A percentile compares a stretch with the other conserved stretches of the same genome.
These are phyloP conservation scores for Tachystola acroxantha DNA, from an alignment of 2,888 invertebrate species.

Conservation along the genomic window DNA sequence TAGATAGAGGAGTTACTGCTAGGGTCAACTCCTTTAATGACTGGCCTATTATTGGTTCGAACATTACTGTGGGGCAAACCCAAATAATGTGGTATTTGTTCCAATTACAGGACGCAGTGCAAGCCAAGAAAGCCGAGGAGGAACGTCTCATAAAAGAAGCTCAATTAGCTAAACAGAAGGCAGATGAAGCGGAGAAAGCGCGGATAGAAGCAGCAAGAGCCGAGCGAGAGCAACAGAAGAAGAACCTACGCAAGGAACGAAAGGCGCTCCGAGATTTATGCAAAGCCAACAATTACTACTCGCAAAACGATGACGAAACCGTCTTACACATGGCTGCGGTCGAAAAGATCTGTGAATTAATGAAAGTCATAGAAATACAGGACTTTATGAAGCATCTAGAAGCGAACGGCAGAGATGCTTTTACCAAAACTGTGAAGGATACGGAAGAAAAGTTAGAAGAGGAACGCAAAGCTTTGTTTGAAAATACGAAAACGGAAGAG, in stretches of 20 bases:
- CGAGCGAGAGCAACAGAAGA: slow-evolving; percentile 91
- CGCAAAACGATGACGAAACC: slow-evolving; percentile 82
- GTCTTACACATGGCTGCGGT: slow-evolving; percentile 93
- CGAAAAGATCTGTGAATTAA: slow-evolving; percentile 92
- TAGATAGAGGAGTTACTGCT: too few species aligned
- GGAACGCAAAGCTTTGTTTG: slow-evolving; percentile 82
- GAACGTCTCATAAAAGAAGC: slow-evolving; percentile 86
- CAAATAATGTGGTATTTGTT: too few species aligned
- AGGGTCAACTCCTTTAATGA: too few species aligned
- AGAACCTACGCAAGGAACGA: slow-evolving; percentile 90
- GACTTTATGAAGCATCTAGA: slow-evolving; percentile 84
- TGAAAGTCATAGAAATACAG: slow-evolving; percentile 85
- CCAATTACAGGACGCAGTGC: slow-evolving; percentile 82
- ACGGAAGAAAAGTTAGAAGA: slow-evolving; percentile 87
- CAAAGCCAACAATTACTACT: slow-evolving; percentile 90
- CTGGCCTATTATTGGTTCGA: too few species aligned
- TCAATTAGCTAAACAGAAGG: slow-evolving; percentile 85
- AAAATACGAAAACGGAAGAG: slow-evolving; percentile 67
- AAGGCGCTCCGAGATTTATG: slow-evolving; percentile 88
- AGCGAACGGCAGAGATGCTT: slow-evolving; percentile 80
- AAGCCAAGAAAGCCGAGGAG: slow-evolving; percentile 90
- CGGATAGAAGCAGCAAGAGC: slow-evolving; percentile 89
- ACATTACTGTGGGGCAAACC: too few species aligned
- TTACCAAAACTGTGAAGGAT: slow-evolving; percentile 82
- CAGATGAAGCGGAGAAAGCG: slow-evolving; percentile 89